A percentile compares a stretch with the other conserved stretches of the same genome.
Evolutionary conservation across 2,888 invertebrate genomes (phyloP).

Genomic region (Anagyrus pseudococci): DNA sequence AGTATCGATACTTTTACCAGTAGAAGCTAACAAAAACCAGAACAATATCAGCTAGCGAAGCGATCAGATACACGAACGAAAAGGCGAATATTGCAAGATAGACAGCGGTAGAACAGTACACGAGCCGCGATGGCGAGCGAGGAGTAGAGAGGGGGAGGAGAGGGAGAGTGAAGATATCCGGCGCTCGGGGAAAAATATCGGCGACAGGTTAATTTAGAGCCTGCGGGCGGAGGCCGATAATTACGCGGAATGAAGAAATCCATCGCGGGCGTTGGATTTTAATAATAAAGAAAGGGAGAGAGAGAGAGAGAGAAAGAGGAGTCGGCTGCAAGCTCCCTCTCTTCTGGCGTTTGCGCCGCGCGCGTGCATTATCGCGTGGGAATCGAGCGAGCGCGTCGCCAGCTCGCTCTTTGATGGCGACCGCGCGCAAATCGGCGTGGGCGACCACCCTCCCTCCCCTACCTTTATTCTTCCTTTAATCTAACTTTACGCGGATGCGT

Average conservation of each 20-base stretch:
- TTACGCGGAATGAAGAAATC: constrained; percentile 36
- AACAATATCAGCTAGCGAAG: no score
- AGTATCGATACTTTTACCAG: no score
- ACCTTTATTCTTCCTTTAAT: no score
- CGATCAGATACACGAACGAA: no score
- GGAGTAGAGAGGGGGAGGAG: background rate
- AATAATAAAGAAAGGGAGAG: no score
- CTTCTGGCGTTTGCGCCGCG: background rate
- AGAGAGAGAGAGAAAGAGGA: no score
- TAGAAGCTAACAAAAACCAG: no score
- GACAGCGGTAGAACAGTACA: constrained; percentile 17
- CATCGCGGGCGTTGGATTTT: constrained; percentile 27
- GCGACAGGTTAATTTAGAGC: constrained; percentile 34
- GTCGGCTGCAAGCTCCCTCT: no score
- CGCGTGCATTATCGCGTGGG: constrained; percentile 37
- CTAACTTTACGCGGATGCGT: no score
- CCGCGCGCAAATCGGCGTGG: constrained; percentile 25
- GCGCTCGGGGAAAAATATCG: constrained; percentile 28
- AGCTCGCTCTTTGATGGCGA: constrained; percentile 39
- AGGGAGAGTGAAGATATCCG: no score
- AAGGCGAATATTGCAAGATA: no score
- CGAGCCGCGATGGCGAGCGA: background rate
- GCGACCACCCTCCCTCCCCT: constrained; percentile 29
- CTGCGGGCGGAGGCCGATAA: constrained; percentile 28
- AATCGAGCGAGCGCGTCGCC: constrained; percentile 37